Evolutionary conservation across 2,797 vertebrate genomes (phyloP), one percentile per base, ranked within the genome.

Genomic region (Bradypus variegatus): DNA sequence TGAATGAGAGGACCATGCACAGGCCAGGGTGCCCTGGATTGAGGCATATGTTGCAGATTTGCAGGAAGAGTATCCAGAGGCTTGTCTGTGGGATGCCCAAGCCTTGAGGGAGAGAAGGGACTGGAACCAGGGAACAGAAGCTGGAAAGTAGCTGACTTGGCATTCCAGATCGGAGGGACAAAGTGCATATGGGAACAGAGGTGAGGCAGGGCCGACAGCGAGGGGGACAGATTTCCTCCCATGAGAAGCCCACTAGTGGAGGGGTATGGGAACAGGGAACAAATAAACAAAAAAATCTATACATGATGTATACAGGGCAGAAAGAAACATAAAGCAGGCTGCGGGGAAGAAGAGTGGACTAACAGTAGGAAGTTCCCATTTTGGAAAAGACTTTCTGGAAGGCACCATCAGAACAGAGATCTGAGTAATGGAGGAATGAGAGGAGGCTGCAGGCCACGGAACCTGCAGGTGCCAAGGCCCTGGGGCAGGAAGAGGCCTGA

Each of bases 321-420:
- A 76, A 48, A 77, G 80, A 87, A 27, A 62, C 19, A 62, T 2
- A 33, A 19, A 16, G 62, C 23, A 65, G 94, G 33, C 19, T 8
- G 13, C 1, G 9, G 1, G 1, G 65, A 75, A 4, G 27, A 53
- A 69, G 77, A 67, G 8, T 0, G 1, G 23, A 36, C 25, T 11
- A 27, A 1, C 1, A 10, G 33, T 7, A 15, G 76, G 1, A 36
- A 33, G 9, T 69, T 53, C 62, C 75, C 70, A 10, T 45, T 75
- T 64, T n/a, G 29, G 75, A 81, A 12, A 14, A 65, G 62, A 64
- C 19, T 48, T 58, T 72, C 55, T 65, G 23, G 25, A 85, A 79
- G 77, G 23, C 29, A 64, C 29, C 36, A 29, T n/a, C 45, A 21
- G 69, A 33, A 45, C 60, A 70, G 94, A 81, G 53, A 50, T 48